Base-by-base conservation (phyloP, 2,888 invertebrate genomes). In the Prenolepis imparis region DNA sequence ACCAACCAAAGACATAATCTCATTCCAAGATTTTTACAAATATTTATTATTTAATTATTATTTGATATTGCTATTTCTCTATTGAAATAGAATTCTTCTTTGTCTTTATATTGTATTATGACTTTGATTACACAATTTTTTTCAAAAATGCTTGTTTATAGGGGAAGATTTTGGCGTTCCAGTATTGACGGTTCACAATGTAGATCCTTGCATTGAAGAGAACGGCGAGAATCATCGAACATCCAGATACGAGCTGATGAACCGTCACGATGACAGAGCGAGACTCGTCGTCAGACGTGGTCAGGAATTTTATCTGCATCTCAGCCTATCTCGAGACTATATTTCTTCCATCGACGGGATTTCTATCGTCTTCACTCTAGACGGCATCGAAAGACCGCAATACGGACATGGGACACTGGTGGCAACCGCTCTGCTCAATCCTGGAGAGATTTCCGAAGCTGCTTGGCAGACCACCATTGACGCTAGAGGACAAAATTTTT, bases 181-280 rank as follows among this genome's bases (percentile, higher is more conserved):
- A 18, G 96, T 98, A 82, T 95, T 98, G 78, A 96, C 97, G 15
- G 96, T 98, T 9, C 95, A 96, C 90, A 95, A 96, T 83, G 97
- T 98, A 83, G 97, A 98, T 94, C 96, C 97, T 75, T 97, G 97
- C 91, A 95, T 97, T 75, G 95, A 96, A 9, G 96, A 96, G 59
- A 98, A 98, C 94, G 97, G 98, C 11, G 95, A 95, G 59, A 96
- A 96, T 84, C 98, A 98, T 94, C 96, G 97, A 93, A 98, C 98
- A 0, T 96, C 96, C 91, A 97, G 97, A 92, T 98, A 97, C 94
- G 97, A 97, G 91, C 94, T 97, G 90, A 97, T 97, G 97, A 96
- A 95, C 84, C 95, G 96, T 80, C 92, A 92, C n/a, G 93, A 92
- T 41, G 94, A 94, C 18, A 94, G 95, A 66, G 93, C 95, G 44